These are phyloP conservation scores for Ceuthmochares aereus DNA, from an alignment of 2,113 vertebrate species.

Conservation along the genomic window DNA sequence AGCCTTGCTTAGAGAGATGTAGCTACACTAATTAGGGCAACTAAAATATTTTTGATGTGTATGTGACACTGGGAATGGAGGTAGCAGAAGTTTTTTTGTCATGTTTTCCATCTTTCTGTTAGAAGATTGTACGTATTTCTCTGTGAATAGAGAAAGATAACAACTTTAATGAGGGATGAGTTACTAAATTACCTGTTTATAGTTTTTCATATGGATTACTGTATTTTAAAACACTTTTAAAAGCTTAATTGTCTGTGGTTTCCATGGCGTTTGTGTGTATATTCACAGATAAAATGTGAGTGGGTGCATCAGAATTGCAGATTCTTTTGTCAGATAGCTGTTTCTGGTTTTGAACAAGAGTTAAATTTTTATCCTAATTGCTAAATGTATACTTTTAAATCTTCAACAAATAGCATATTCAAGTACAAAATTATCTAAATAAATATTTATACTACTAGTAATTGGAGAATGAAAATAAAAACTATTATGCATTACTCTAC, in stretches of 20 bases:
- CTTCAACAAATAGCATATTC: background rate
- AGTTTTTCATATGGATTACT: background rate
- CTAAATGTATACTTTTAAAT: background rate
- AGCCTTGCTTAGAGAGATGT: background rate
- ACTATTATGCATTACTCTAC: background rate
- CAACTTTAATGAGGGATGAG: background rate
- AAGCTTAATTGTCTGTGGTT: background rate
- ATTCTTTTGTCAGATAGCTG: background rate
- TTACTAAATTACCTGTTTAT: background rate
- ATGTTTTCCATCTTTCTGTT: background rate
- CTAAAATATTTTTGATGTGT: background rate
- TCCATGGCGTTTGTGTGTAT: background rate
- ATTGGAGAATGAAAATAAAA: background rate
- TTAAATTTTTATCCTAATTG: background rate
- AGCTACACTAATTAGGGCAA: background rate
- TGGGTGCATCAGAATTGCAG: background rate
- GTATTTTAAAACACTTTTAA: background rate
- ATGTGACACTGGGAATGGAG: background rate
- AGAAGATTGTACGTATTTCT: background rate
- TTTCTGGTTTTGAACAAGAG: background rate
- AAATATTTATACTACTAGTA: background rate
- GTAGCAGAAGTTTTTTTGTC: background rate
- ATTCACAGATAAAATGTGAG: background rate
- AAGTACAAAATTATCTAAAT: background rate
- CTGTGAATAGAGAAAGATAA: background rate